Conservation (phyloP, 2,888 invertebrate genomes). For the Romanomermis culicivorax region DNA sequence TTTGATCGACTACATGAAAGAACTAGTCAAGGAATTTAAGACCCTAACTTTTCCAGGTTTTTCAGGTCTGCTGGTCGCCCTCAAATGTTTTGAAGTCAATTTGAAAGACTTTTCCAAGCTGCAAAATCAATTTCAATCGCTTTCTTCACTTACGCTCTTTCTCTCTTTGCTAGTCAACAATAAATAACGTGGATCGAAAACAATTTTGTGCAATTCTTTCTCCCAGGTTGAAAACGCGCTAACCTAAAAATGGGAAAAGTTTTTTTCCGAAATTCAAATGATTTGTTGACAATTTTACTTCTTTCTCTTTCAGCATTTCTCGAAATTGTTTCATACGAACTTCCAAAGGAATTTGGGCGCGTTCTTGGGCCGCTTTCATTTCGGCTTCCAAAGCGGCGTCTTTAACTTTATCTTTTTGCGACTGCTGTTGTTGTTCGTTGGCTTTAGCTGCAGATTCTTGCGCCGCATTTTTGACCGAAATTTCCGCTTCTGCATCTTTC, state of each 20-base stretch:
- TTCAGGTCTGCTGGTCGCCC: background rate
- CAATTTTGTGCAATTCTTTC: constrained; percentile 97
- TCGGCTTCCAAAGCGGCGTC: constrained; percentile 82
- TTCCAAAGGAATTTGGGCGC: constrained; percentile 79
- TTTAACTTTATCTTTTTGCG: constrained; percentile 42
- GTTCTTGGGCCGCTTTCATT: constrained; percentile 64
- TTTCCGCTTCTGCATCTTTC: background rate
- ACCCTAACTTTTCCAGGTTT: too few relatives aligned
- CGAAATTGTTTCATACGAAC: constrained; percentile 77
- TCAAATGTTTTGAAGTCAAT: too few relatives aligned
- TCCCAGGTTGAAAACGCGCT: constrained; percentile 99
- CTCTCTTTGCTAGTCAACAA: constrained; percentile 84
- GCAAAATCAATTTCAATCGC: background rate
- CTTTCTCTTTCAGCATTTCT: constrained; percentile 88
- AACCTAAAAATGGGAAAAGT: constrained; percentile 37
- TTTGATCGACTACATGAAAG: too few relatives aligned
- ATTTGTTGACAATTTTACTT: constrained; percentile 41
- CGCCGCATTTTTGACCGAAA: constrained; percentile 18
- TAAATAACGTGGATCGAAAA: constrained; percentile 87
- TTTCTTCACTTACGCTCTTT: constrained; percentile 37
- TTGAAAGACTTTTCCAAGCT: background rate
- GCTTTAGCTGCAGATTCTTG: constrained; percentile 19
- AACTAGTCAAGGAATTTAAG: background rate
- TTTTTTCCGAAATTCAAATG: background rate
- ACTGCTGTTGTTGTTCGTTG: constrained; percentile 14